phyloP scores from a whole-genome alignment of 2,113 vertebrate species.

The Cichladusa arquata region DNA sequence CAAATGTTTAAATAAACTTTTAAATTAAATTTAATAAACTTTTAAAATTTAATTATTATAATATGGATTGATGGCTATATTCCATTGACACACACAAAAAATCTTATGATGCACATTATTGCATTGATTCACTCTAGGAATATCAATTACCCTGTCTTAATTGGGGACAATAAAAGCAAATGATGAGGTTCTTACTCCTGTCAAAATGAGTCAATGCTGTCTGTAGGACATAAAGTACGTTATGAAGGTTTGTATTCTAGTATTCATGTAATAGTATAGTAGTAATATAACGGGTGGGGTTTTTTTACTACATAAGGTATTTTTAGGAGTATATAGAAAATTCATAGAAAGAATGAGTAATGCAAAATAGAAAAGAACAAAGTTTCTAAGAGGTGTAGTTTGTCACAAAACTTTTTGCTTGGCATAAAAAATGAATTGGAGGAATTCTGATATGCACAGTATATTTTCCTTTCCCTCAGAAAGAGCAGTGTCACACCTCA shows the following conservation, averaged over 20 bases:
- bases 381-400: not conserved
- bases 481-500: not conserved
- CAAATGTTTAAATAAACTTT: not conserved
- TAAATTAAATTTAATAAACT: not conserved
- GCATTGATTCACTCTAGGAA: not conserved
- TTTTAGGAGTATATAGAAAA: not conserved
- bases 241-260: not conserved
- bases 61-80: not conserved
- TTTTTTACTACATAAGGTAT: not conserved
- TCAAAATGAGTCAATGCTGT: not conserved
- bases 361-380: not conserved
- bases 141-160: not conserved
- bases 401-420: not conserved
- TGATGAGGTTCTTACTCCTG: not conserved
- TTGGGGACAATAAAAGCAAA: not conserved
- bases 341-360: not conserved
- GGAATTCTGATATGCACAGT: not conserved
- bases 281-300: fast-evolving
- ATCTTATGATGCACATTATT: not conserved
- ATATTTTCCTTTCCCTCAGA: not conserved
- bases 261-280: not conserved
- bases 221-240: not conserved
- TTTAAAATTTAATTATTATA: not conserved
- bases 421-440: not conserved
- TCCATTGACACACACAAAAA: not conserved